Conservation (phyloP, 2,113 vertebrate genomes). For the Turdus rufiventris region DNA sequence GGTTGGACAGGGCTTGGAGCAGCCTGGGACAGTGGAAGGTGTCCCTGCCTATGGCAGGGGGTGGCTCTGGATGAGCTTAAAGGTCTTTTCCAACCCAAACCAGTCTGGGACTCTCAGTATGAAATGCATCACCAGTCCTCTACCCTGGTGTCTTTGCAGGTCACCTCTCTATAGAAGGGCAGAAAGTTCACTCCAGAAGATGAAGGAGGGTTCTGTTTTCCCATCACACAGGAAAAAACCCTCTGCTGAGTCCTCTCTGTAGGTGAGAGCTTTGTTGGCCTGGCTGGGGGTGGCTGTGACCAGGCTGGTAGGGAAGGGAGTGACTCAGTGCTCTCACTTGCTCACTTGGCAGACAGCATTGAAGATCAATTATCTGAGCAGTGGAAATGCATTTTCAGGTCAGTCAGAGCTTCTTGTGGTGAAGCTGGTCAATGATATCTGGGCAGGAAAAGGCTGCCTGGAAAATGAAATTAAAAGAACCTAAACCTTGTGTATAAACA, state of each 20-base stretch:
- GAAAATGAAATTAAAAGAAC: not conserved
- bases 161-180: not conserved
- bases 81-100: not conserved
- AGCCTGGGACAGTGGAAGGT: not conserved
- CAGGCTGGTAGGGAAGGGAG: not conserved
- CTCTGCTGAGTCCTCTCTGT: not conserved
- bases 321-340: constrained; percentile 18
- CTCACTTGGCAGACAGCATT: not conserved
- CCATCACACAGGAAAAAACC: not conserved
- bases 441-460: not conserved
- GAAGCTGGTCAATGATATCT: not conserved
- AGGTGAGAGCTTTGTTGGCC: not conserved
- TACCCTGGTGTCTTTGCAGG: rapidly evolving
- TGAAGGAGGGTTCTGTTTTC: not conserved
- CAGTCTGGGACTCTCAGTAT: not conserved
- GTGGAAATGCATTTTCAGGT: constrained; percentile 3
- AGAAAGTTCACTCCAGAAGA: not conserved
- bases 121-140: not conserved
- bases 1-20: not conserved
- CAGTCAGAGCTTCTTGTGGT: not conserved
- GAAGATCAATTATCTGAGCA: constrained; percentile 3
- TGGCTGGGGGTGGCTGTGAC: not conserved
- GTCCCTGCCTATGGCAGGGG: not conserved
- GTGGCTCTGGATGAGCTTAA: not conserved
- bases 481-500: not conserved